Evolutionary conservation across 2,888 invertebrate species (phyloP), one percentile per base, ranked within the genome.

Genomic region (Dugesia japonica): DNA sequence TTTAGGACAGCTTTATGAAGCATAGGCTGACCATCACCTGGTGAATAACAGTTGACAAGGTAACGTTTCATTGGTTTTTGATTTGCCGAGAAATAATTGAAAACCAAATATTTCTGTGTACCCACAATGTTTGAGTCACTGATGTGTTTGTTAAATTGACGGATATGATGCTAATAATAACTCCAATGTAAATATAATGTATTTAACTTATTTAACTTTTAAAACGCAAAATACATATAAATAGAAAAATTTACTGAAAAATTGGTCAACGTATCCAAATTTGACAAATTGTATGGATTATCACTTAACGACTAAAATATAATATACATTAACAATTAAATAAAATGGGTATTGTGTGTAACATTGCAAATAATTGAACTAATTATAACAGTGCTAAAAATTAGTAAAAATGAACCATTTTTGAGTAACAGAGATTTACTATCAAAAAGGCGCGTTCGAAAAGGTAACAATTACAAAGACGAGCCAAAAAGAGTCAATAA

Each of bases 1-100:
- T 80, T 77, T 31, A 82, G 71, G 4, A 82, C 81, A 17, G 82
- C 82, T 75, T 82, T 82, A 76, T 82, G 82, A 13, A 82, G 77
- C 17, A 81, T 77, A 15, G 82, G 82, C 78, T 82, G 82, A 1
- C 82, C 82, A 79, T 81, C 81, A 15, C 81, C 81, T 80, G 81
- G 77, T 26, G 42, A 23, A 26, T 23, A 71, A 75, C 75, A 75
- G 23, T 42, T 75, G 1, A 71, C 75, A 27, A 75, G 27, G 56
- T 56, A 75, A 4, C 56, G 56, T 56, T 56, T 56, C 56, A 56
- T 13, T 13, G 56, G 4, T 56, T 20, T 23, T 1, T 23, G 1
- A 13, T 4, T 7, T n/a, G 56, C 56, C 17, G 23, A 56, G 4
- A 9, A 9, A 23, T 56, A 56, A 56, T 23, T 56, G 23, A 56